Evolutionary conservation across 2,888 invertebrate genomes (phyloP).

Genomic region (Labia minor): DNA sequence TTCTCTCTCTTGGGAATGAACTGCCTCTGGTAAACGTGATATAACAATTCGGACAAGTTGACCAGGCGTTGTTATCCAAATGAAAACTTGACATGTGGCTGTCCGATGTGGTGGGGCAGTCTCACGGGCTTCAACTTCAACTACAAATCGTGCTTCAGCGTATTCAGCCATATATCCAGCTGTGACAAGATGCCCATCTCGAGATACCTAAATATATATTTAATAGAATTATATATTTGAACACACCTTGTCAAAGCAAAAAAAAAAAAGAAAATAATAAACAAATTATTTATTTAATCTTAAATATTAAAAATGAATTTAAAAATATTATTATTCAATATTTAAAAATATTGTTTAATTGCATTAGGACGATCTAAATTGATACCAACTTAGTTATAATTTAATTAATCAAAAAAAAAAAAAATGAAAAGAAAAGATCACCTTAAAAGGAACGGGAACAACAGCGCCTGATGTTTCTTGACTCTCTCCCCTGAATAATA

Average conservation of each 20-base stretch:
- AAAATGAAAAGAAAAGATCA: no score
- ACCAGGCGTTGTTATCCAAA: conserved; percentile 81
- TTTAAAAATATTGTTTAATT: no score
- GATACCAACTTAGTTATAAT: no score
- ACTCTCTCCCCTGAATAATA: background rate
- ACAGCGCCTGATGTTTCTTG: background rate
- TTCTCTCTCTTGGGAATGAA: conserved; percentile 56
- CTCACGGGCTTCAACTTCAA: conserved; percentile 76
- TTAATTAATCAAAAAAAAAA: no score
- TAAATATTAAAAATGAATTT: no score
- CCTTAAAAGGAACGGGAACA: background rate
- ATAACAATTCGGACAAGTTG: conserved; percentile 75
- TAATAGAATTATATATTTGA: background rate
- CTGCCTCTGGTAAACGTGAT: conserved; percentile 68
- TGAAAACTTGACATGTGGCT: conserved; percentile 65
- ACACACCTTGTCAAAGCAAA: no score
- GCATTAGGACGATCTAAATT: no score
- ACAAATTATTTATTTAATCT: conserved; percentile 50
- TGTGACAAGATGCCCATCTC: conserved; percentile 59
- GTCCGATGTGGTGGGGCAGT: conserved; percentile 63
- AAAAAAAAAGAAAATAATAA: no score
- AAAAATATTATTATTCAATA: no score
- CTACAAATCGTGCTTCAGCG: conserved; percentile 74
- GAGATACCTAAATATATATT: conserved; percentile 54
- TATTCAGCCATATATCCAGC: conserved; percentile 78